A percentile compares a stretch with the other conserved stretches of the same genome.
Conservation (phyloP, 2,797 vertebrate species). For the Antennarius maculatus region DNA sequence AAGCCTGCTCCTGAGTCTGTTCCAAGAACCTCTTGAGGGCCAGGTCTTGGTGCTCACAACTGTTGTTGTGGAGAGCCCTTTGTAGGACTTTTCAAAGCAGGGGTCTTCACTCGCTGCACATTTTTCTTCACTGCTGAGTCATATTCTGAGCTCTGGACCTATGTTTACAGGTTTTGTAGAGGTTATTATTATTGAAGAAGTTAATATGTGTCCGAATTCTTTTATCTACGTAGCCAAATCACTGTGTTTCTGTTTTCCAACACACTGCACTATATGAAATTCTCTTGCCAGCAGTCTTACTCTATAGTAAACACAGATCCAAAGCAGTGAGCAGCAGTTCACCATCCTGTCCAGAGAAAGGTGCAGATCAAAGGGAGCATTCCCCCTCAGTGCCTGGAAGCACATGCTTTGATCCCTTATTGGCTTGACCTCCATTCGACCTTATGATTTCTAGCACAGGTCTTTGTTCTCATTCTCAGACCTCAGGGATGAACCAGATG, state of each 20-base stretch:
- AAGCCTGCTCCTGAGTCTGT: too few relatives aligned
- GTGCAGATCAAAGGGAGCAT: slow-evolving; percentile 75
- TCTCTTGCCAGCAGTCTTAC: slow-evolving; percentile 60
- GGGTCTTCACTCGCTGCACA: too few relatives aligned
- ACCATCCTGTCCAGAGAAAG: slow-evolving; percentile 72
- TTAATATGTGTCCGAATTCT: too few relatives aligned
- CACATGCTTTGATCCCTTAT: slow-evolving; percentile 78
- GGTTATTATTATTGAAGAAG: background rate
- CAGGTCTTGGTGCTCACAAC: too few relatives aligned
- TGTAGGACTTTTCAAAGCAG: too few relatives aligned
- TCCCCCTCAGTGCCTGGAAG: slow-evolving; percentile 69
- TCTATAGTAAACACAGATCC: slow-evolving; percentile 73
- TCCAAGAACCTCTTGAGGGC: too few relatives aligned
- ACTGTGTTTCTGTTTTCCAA: slow-evolving; percentile 22
- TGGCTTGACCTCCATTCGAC: slow-evolving; percentile 76
- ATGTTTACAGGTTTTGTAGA: background rate
- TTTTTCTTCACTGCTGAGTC: too few relatives aligned
- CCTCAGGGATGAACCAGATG: slow-evolving; percentile 55
- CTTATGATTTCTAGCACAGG: slow-evolving; percentile 72
- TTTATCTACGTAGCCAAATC: slow-evolving; percentile 16
- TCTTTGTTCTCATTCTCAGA: slow-evolving; percentile 70
- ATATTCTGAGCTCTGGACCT: too few relatives aligned
- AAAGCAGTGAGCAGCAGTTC: slow-evolving; percentile 63
- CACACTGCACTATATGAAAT: slow-evolving; percentile 28
- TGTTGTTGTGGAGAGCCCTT: too few relatives aligned